A percentile compares a stretch with the other conserved stretches of the same genome.
phyloP scores from a whole-genome alignment of 2,888 invertebrate genomes.

The Drosophila robusta region DNA sequence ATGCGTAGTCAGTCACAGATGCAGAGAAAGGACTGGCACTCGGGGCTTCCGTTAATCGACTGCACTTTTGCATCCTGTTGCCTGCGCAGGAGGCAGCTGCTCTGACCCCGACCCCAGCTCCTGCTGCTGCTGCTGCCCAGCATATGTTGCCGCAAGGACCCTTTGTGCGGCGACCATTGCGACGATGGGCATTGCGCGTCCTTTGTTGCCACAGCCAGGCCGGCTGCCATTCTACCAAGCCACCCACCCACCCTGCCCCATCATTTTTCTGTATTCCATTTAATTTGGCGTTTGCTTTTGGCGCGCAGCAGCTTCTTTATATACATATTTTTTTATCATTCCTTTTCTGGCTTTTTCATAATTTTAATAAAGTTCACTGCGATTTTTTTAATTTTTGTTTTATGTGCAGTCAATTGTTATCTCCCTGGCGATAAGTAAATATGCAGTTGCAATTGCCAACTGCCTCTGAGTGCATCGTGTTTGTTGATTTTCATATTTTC shows the following conservation, averaged over 20 bases:
- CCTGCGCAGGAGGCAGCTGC: slow-evolving; percentile 48
- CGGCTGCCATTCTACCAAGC: slow-evolving; percentile 11
- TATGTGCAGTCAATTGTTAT: slow-evolving; percentile 72
- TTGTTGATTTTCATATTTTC: slow-evolving; percentile 52
- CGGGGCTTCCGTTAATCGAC: slow-evolving; percentile 73
- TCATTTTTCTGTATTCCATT: slow-evolving; percentile 55
- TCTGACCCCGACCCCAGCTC: slow-evolving; percentile 1
- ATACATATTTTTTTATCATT: slow-evolving; percentile 18
- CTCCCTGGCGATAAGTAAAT: slow-evolving; percentile 71
- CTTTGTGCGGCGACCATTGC: slow-evolving; percentile 32
- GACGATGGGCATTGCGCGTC: slow-evolving; percentile 52
- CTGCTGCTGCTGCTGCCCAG: slow-evolving; percentile 7
- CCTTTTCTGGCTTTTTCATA: slow-evolving; percentile 45
- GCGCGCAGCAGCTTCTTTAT: slow-evolving; percentile 29
- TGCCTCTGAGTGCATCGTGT: slow-evolving; percentile 30
- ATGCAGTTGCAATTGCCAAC: slow-evolving; percentile 65
- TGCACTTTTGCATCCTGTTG: slow-evolving; percentile 75
- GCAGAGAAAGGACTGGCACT: slow-evolving; percentile 36
- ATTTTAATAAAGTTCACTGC: slow-evolving; percentile 76
- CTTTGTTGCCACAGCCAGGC: slow-evolving; percentile 68
- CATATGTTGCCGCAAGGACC: slow-evolving; percentile 45
- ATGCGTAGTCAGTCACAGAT: slow-evolving; percentile 28
- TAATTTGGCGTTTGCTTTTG: slow-evolving; percentile 68
- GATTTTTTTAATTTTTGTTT: slow-evolving; percentile 42
- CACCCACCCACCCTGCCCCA: neutral